A percentile compares a stretch with the other conserved stretches of the same genome.
Evolutionary conservation across 2,113 vertebrate genomes (phyloP).

Genomic region (Ammospiza nelsoni): DNA sequence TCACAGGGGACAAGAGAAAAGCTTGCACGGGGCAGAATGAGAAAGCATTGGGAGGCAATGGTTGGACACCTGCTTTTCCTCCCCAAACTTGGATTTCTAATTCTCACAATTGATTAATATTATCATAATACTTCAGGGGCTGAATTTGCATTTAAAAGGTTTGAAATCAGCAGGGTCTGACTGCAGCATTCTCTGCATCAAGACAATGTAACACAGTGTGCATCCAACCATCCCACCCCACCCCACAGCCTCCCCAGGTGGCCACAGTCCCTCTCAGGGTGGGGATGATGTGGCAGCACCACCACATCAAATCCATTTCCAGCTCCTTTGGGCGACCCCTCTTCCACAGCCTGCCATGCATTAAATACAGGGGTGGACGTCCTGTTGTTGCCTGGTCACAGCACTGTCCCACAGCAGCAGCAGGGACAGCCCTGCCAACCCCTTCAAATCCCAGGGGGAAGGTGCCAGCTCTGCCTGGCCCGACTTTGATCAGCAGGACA

Average conservation of each 20-base stretch:
- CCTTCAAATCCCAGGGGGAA: not conserved
- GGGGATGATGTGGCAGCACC: not conserved
- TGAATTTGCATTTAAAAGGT: not conserved
- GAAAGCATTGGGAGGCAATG: not conserved
- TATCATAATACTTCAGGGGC: not conserved
- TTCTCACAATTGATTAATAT: not conserved
- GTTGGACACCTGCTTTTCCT: not conserved
- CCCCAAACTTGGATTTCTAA: not conserved
- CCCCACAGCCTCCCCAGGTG: not conserved
- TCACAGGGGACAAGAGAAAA: not conserved
- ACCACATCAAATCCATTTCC: not conserved
- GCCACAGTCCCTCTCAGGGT: not conserved
- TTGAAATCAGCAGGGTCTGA: not conserved
- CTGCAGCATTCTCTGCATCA: not conserved
- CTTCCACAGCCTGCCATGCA: not conserved
- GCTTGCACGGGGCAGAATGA: not conserved
- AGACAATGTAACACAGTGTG: accelerated
- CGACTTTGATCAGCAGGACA: not conserved
- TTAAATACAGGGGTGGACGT: not conserved
- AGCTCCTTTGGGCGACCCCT: not conserved
- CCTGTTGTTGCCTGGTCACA: not conserved
- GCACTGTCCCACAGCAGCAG: not conserved
- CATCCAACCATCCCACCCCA: not conserved
- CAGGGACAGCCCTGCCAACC: not conserved
- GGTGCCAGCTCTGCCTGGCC: not conserved